phyloP scores from a whole-genome alignment of 2,888 invertebrate species.

The Branchellion lobata region DNA sequence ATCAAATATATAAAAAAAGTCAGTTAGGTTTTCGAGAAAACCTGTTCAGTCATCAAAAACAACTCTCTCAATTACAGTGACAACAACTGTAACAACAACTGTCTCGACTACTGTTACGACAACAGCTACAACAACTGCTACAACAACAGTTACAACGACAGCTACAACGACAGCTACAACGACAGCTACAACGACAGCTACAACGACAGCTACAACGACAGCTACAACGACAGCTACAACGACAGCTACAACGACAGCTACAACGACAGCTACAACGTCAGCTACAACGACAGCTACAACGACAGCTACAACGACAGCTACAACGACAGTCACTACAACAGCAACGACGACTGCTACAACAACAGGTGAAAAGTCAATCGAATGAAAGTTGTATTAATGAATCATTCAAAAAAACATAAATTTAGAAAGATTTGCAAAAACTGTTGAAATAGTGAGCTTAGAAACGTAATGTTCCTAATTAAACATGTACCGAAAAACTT shows the following conservation, averaged over 20 bases:
- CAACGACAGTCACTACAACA: constrained; percentile 8
- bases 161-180: neutral
- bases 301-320: neutral
- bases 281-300: neutral
- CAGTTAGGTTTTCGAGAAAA: neutral
- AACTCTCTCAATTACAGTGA: neutral
- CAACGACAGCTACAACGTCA: neutral
- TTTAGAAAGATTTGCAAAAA: too few relatives aligned
- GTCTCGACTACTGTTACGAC: neutral
- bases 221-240: neutral
- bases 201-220: neutral
- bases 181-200: neutral
- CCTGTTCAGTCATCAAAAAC: neutral
- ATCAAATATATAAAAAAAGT: neutral
- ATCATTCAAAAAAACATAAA: too few relatives aligned
- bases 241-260: neutral
- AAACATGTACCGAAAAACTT: too few relatives aligned
- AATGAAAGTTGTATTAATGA: too few relatives aligned
- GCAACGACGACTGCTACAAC: neutral
- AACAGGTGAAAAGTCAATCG: neutral
- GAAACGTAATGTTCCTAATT: too few relatives aligned
- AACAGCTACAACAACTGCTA: neutral
- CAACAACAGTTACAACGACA: neutral
- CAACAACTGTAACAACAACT: neutral
- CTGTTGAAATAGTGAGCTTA: too few relatives aligned